A percentile compares a stretch with the other conserved stretches of the same genome.
Evolutionary conservation across 2,113 vertebrate species (phyloP).

Genomic region (Quiscalus mexicanus): DNA sequence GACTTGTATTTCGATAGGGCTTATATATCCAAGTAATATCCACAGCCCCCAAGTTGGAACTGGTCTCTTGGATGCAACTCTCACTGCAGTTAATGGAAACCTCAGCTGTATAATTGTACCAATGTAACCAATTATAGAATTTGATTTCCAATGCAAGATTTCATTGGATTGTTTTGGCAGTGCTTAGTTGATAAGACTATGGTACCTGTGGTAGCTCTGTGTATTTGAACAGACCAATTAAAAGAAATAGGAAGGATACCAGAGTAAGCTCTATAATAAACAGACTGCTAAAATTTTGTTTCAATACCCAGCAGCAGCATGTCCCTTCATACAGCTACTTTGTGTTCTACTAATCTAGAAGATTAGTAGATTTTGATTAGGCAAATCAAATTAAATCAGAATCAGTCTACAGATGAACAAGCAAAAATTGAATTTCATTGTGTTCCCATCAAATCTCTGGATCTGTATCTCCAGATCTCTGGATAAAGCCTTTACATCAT

Average conservation of each 20-base stretch:
- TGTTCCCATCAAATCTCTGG: background rate
- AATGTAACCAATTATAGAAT: background rate
- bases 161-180: background rate
- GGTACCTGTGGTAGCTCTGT: background rate
- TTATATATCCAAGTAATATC: background rate
- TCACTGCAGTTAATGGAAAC: background rate
- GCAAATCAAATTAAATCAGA: background rate
- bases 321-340: background rate
- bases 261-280: background rate
- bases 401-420: background rate
- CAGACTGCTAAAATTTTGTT: background rate
- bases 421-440: background rate
- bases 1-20: background rate
- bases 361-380: background rate
- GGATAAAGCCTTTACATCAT: background rate
- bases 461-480: background rate
- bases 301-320: background rate
- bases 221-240: background rate
- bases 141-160: background rate
- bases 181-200: background rate
- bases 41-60: background rate
- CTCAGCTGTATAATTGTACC: background rate
- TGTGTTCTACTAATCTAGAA: background rate
- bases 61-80: background rate
- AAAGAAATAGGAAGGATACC: background rate